These are phyloP conservation scores for Ctenodactylus gundi DNA, from an alignment of 2,113 vertebrate genomes.

Conservation along the genomic window DNA sequence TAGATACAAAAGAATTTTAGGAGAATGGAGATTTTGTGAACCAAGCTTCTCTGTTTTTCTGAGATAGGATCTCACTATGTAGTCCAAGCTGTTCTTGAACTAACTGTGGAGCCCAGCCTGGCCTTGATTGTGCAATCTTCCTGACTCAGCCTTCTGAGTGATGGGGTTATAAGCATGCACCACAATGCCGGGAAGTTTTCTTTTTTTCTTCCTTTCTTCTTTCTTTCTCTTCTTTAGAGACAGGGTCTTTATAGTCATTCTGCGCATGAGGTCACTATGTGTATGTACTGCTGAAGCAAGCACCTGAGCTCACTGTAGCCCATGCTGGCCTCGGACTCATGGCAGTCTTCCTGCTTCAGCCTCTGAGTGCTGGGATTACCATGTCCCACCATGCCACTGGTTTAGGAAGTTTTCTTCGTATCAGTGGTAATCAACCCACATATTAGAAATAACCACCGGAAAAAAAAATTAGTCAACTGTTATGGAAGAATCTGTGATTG, in stretches of 20 bases:
- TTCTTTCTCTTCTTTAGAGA: background rate
- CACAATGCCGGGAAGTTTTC: too few relatives aligned
- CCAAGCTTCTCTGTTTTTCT: too few relatives aligned
- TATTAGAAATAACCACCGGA: constrained; percentile 36
- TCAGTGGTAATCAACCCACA: background rate
- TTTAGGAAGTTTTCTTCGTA: background rate
- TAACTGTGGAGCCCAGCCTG: too few relatives aligned
- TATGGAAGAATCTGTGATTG: background rate
- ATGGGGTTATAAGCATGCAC: too few relatives aligned
- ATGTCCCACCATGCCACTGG: background rate
- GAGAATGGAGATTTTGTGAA: background rate
- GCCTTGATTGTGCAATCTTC: background rate
- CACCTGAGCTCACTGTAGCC: too few relatives aligned
- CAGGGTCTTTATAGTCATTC: too few relatives aligned
- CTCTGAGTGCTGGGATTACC: background rate
- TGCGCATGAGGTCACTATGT: too few relatives aligned
- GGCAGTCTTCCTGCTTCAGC: background rate
- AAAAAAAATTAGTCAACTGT: background rate
- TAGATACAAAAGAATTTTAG: constrained; percentile 23
- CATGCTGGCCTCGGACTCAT: background rate
- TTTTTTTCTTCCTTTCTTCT: background rate
- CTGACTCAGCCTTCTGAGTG: too few relatives aligned
- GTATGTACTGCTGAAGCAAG: too few relatives aligned
- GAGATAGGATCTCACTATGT: too few relatives aligned
- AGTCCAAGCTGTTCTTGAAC: too few relatives aligned